A percentile compares a stretch with the other conserved stretches of the same genome.
These are phyloP conservation scores for Mustela erminea DNA, from an alignment of 2,797 vertebrate species.

Conservation along the genomic window DNA sequence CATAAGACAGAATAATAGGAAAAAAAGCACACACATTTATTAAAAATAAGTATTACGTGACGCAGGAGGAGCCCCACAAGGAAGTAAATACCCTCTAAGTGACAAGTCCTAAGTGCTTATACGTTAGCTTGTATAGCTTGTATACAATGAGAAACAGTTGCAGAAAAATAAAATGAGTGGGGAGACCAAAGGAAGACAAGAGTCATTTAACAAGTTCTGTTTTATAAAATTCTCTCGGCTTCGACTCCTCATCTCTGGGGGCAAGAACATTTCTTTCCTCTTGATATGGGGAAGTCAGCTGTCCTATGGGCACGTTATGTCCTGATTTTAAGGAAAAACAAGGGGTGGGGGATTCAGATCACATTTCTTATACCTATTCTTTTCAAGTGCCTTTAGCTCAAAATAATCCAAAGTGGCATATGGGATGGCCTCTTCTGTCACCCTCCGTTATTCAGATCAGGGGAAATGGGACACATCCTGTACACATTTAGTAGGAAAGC, in stretches of 20 bases:
- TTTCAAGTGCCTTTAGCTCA: not conserved
- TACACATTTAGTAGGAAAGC: not conserved
- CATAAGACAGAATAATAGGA: not conserved
- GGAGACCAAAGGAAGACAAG: not conserved
- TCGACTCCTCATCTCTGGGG: not conserved
- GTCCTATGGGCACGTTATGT: not conserved
- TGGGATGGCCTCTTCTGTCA: not conserved
- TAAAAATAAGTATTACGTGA: not conserved
- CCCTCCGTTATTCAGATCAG: not conserved
- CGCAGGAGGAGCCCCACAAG: not conserved
- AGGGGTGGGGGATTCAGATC: not conserved
- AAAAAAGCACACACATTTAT: not conserved
- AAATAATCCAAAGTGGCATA: not conserved
- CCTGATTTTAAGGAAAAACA: not conserved
- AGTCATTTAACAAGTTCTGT: not conserved
- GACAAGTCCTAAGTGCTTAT: not conserved
- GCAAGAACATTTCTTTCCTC: not conserved
- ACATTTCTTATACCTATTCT: not conserved
- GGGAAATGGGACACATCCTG: not conserved
- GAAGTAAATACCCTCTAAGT: not conserved
- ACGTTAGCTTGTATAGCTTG: not conserved
- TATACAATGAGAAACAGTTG: not conserved
- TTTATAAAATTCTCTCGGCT: not conserved
- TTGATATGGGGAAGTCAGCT: not conserved
- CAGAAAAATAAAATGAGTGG: not conserved